Conservation (phyloP, 2,888 invertebrate genomes). For the Thecophora atra region DNA sequence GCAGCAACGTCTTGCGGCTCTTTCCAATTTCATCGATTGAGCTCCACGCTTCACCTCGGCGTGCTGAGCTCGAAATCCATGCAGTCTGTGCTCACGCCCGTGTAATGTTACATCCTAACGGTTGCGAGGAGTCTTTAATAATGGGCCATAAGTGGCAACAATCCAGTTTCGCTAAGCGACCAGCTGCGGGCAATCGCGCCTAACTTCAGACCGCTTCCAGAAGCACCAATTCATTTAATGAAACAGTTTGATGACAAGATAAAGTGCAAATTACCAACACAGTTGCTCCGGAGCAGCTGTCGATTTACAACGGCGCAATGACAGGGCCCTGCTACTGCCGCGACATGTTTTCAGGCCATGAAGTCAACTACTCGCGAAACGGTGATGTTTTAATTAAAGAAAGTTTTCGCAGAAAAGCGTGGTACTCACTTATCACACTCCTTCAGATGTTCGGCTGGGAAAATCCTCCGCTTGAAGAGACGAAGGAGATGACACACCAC, state of each 20-base stretch:
- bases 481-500: too few relatives aligned
- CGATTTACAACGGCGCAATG: slow-evolving; percentile 7
- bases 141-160: slow-evolving; percentile 29
- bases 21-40: slow-evolving; percentile 28
- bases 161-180: slow-evolving; percentile 11
- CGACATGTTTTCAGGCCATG: background rate
- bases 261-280: slow-evolving; percentile 36
- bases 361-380: slow-evolving; percentile 20
- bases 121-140: slow-evolving; percentile 14
- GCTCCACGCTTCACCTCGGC: background rate
- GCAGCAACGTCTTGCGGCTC: slow-evolving; percentile 21
- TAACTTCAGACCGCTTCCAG: slow-evolving; percentile 11
- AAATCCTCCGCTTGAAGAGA: background rate
- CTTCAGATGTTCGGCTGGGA: background rate
- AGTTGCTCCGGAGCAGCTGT: slow-evolving; percentile 31
- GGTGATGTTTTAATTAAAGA: slow-evolving; percentile 28
- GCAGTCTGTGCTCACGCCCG: background rate
- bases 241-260: slow-evolving; percentile 36
- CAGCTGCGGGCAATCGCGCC: slow-evolving; percentile 9
- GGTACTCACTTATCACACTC: background rate
- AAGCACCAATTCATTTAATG: slow-evolving; percentile 36
- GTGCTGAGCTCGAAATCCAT: background rate
- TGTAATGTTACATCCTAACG: slow-evolving; percentile 10
- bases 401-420: slow-evolving; percentile 10
- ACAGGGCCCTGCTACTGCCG: background rate